These are phyloP conservation scores for Enteromius anoplus DNA, from an alignment of 2,797 vertebrate species.

Conservation along the genomic window DNA sequence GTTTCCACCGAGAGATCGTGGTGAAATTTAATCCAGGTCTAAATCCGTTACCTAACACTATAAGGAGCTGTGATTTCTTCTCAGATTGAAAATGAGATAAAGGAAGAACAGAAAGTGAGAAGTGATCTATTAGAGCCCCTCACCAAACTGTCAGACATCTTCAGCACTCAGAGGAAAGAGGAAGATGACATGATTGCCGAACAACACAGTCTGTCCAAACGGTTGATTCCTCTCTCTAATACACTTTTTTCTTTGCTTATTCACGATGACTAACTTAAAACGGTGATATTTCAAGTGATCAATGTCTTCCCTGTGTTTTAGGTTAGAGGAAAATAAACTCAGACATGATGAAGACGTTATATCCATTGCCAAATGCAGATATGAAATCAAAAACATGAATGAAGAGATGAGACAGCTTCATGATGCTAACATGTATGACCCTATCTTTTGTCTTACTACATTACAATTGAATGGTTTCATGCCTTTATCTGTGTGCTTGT, in stretches of 20 bases:
- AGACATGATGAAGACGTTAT: slow-evolving; percentile 64
- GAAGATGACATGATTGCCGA: slow-evolving; percentile 62
- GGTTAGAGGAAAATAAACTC: slow-evolving; percentile 63
- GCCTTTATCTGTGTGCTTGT: neutral
- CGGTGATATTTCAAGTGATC: neutral
- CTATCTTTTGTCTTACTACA: neutral
- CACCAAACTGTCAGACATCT: slow-evolving; percentile 50
- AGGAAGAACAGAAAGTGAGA: slow-evolving; percentile 31
- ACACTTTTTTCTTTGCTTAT: neutral
- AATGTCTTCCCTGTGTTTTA: slow-evolving; percentile 25
- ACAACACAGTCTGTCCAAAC: slow-evolving; percentile 44
- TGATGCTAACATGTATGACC: slow-evolving; percentile 44
- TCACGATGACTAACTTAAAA: neutral
- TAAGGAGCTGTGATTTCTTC: slow-evolving; percentile 36
- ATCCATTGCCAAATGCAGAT: slow-evolving; percentile 60
- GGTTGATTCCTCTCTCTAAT: slow-evolving; percentile 26
- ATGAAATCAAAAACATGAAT: slow-evolving; percentile 67
- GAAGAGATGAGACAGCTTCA: slow-evolving; percentile 63
- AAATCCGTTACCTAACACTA: neutral
- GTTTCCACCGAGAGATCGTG: neutral
- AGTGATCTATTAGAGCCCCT: slow-evolving; percentile 44
- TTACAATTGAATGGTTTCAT: neutral
- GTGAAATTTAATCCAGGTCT: neutral
- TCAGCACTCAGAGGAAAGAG: slow-evolving; percentile 53
- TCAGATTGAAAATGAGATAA: slow-evolving; percentile 62